A percentile compares a stretch with the other conserved stretches of the same genome.
Evolutionary conservation across 2,888 invertebrate genomes (phyloP).

Genomic region (Yponomeuta evonymella): DNA sequence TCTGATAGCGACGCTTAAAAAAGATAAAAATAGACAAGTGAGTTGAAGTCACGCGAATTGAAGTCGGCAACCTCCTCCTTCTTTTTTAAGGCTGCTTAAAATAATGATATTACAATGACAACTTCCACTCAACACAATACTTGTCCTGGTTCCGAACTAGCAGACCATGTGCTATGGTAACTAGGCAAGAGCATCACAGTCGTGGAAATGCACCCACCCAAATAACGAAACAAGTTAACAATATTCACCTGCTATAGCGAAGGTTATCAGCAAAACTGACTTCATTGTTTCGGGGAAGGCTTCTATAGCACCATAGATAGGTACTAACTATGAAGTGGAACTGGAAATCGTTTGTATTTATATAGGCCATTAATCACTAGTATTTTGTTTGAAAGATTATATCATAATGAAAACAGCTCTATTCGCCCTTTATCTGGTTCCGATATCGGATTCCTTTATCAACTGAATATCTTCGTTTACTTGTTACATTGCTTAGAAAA

Average conservation of each 20-base stretch:
- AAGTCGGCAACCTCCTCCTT: too few relatives aligned
- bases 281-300: slow-evolving; percentile 21
- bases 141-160: too few relatives aligned
- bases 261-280: slow-evolving; percentile 33
- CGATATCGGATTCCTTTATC: neutral
- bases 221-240: neutral
- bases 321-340: neutral
- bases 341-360: neutral
- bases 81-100: too few relatives aligned
- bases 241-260: slow-evolving; percentile 40
- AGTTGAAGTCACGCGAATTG: too few relatives aligned
- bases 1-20: too few relatives aligned
- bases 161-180: too few relatives aligned
- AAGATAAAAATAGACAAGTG: too few relatives aligned
- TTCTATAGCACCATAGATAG: neutral
- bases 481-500: too few relatives aligned
- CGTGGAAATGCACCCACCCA: neutral
- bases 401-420: neutral
- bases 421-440: neutral
- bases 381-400: neutral
- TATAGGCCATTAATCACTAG: neutral
- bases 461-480: too few relatives aligned
- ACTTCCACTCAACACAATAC: too few relatives aligned
- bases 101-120: too few relatives aligned
- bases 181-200: too few relatives aligned